Conservation (phyloP, 2,113 vertebrate genomes). For the Stigmatopora argus region DNA sequence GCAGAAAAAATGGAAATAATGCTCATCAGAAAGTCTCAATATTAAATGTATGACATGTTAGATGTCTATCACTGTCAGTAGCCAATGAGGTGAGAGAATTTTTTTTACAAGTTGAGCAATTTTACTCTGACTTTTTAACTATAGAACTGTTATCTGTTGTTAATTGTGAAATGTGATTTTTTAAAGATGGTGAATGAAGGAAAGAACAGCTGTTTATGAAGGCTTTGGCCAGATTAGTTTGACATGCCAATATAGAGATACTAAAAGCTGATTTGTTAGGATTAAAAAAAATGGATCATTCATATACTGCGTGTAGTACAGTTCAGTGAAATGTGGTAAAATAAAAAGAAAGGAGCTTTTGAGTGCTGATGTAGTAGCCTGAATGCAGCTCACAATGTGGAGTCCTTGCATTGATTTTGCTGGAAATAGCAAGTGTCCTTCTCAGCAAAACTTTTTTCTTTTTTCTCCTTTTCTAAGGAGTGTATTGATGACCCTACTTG, state of each 20-base stretch:
- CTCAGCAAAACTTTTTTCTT: neutral
- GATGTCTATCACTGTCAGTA: no score
- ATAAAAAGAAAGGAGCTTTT: neutral
- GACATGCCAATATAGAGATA: neutral
- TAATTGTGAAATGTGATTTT: neutral
- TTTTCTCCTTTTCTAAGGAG: constrained; percentile 16
- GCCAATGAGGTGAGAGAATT: no score
- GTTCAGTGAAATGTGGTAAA: neutral
- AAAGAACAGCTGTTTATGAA: neutral
- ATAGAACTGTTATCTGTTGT: neutral
- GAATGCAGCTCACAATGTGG: neutral
- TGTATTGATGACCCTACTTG: constrained; percentile 32
- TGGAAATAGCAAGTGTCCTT: neutral
- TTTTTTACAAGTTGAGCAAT: neutral
- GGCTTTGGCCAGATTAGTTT: neutral
- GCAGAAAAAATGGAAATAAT: no score
- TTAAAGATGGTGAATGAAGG: no score
- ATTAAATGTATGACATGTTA: neutral
- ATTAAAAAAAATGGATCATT: neutral
- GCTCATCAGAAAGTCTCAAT: neutral
- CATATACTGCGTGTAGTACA: neutral
- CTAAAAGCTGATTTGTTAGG: neutral
- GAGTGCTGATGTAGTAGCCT: neutral
- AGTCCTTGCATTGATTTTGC: neutral
- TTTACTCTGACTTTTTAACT: neutral